phyloP scores from a whole-genome alignment of 1,140 invertebrate species.

The Bicyclus anynana region DNA sequence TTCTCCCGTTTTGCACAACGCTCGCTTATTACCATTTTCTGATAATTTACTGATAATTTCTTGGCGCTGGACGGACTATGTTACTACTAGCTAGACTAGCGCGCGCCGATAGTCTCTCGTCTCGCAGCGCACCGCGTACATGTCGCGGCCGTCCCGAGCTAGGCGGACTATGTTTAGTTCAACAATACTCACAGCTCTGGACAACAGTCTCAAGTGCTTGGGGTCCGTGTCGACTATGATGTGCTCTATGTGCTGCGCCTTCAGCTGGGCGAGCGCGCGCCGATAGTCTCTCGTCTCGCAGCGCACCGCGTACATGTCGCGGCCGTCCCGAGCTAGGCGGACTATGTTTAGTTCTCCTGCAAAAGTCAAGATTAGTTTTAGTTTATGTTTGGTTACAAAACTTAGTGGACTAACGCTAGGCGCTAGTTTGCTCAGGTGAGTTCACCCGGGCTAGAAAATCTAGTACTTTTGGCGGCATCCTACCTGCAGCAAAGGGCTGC shows the following conservation, averaged over 20 bases:
- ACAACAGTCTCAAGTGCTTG: conserved; percentile 85
- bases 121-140: conserved; percentile 88
- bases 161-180: conserved; percentile 76
- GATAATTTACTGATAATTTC: too few relatives aligned
- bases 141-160: conserved; percentile 83
- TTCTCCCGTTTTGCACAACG: too few relatives aligned
- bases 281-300: conserved; percentile 84
- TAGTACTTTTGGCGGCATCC: too few relatives aligned
- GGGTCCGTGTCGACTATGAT: conserved; percentile 91
- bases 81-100: conserved; percentile 86
- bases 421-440: too few relatives aligned
- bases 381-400: not conserved
- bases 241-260: conserved; percentile 90
- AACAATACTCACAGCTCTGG: conserved; percentile 85
- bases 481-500: too few relatives aligned
- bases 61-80: conserved; percentile 90
- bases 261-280: conserved; percentile 86
- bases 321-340: conserved; percentile 83
- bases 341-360: conserved; percentile 92
- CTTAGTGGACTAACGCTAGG: too few relatives aligned
- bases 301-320: conserved; percentile 91
- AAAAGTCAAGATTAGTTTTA: not conserved
- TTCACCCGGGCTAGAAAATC: too few relatives aligned
- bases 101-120: conserved; percentile 87
- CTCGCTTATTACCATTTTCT: too few relatives aligned